Evolutionary conservation across 2,888 invertebrate genomes (phyloP), one percentile per base, ranked within the genome.

Genomic region (Polymixis flavicincta): DNA sequence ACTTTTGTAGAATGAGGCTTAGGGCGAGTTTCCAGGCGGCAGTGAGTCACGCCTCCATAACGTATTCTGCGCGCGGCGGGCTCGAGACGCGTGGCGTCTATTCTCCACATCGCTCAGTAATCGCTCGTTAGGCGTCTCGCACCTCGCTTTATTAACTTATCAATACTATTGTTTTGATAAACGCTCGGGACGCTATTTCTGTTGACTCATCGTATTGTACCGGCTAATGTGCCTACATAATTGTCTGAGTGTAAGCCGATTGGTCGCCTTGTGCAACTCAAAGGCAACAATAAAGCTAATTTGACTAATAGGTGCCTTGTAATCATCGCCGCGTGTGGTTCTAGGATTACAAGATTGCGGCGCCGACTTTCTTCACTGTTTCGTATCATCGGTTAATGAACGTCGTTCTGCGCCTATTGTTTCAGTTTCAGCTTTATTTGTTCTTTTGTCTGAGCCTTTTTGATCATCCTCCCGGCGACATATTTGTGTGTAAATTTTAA

Each of bases 161-260:
- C 96, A 95, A 95, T 95, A 95, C 96, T 94, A 96, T 96, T 96
- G 96, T 96, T 96, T 96, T 96, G 95, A 96, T 96, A 95, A 94
- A 96, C 94, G 94, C 94, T 90, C 90, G 90, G 89, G 91, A 89
- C 91, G 94, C 94, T 94, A 95, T 95, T 95, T 95, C 90, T 93
- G 96, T 92, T 96, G 96, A 96, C 93, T 96, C 96, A 96, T 94
- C 92, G 94, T 92, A 95, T 95, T 95, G 96, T 96, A 92, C 91
- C 87, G 88, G 92, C 90, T 91, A 92, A 92, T 92, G 88, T 92
- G 87, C 89, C 90, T 90, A 93, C 94, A 94, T 96, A 96, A 96
- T 96, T 95, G 96, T 93, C 93, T 92, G 92, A 91, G 90, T 94
- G 90, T 96, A 96, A 96, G 95, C 95, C 93, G 95, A 95, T 95